Percentiles rank a stretch among this genome's conserved stretches.
Evolutionary conservation across 1,140 invertebrate genomes (phyloP).

Genomic region (Apocrypta bakeri): DNA sequence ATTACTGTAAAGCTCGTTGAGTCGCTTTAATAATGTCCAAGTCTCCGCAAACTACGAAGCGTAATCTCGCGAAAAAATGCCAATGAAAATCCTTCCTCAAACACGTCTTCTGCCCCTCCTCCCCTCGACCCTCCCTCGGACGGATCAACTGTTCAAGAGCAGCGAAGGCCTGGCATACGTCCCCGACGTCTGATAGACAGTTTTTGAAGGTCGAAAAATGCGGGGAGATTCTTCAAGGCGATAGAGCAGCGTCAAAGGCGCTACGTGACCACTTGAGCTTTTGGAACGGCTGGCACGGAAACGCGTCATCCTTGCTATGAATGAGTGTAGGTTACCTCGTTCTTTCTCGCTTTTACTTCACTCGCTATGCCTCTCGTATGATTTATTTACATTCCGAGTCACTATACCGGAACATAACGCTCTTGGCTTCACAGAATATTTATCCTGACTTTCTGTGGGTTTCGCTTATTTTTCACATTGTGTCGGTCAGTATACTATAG

Average conservation of each 20-base stretch:
- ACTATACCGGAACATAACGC: background rate
- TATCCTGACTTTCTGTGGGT: background rate
- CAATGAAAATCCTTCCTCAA: background rate
- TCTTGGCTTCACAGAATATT: background rate
- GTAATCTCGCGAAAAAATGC: background rate
- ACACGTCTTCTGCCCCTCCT: background rate
- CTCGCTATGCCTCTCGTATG: background rate
- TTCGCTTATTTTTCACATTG: background rate
- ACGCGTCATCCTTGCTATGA: background rate
- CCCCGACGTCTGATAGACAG: background rate
- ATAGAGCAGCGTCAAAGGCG: slow-evolving; percentile 52
- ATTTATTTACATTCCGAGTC: background rate
- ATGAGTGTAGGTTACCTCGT: background rate
- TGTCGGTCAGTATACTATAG: too few relatives aligned
- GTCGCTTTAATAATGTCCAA: background rate
- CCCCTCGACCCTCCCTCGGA: too few relatives aligned
- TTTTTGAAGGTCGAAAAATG: slow-evolving; percentile 27
- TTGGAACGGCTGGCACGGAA: slow-evolving; percentile 17
- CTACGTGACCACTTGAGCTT: slow-evolving; percentile 60
- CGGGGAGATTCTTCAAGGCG: slow-evolving; percentile 8
- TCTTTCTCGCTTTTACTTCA: background rate
- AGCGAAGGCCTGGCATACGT: background rate
- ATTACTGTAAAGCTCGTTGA: background rate
- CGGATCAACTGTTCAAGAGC: background rate
- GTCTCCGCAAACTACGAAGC: background rate